Base-by-base conservation (phyloP, 2,888 invertebrate species). In the Acrocera orbiculus region DNA sequence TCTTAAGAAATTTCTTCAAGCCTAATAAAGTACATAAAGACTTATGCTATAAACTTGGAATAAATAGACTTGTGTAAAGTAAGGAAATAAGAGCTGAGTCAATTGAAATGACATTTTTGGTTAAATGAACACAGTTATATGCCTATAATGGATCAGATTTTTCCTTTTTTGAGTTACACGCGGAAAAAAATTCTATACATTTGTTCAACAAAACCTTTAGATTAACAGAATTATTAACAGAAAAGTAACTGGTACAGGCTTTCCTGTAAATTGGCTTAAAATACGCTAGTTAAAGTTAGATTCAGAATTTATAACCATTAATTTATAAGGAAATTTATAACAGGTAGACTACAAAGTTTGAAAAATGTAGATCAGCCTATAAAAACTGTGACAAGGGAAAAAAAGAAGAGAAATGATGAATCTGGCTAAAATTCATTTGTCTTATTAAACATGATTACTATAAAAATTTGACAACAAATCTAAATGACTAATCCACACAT, bases 1-100 rank as follows among this genome's bases (percentile, higher is more conserved):
- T 28, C 16, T 28, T 28, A 17, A 9, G 32, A 25, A 19, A 24
- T 26, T 16, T 4, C 36, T 35, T 39, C 39, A 30, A 41, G 33
- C 30, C 31, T 40, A 37, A 34, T 41, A 34, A 40, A 44, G 36
- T 40, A 42, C 27, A 38, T 39, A 37, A 40, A 40, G 32, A 39
- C 29, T 30, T 37, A 37, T 29, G 37, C 40, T 37, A 22, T 27
- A 30, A 38, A 39, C 27, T 37, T 30, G 17, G 34, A 40, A 41
- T 35, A 39, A 29, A 16, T 28, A 28, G n/a, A n/a, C n/a, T n/a
- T n/a, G n/a, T n/a, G n/a, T n/a, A n/a, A n/a, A n/a, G n/a, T n/a
- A n/a, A n/a, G n/a, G n/a, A n/a, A n/a, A n/a, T n/a, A n/a, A n/a
- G n/a, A n/a, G n/a, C n/a, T n/a, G n/a, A n/a, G n/a, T n/a, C n/a